Evolutionary conservation across 2,888 invertebrate species (phyloP).

Genomic region (Pristionchus japonicus): DNA sequence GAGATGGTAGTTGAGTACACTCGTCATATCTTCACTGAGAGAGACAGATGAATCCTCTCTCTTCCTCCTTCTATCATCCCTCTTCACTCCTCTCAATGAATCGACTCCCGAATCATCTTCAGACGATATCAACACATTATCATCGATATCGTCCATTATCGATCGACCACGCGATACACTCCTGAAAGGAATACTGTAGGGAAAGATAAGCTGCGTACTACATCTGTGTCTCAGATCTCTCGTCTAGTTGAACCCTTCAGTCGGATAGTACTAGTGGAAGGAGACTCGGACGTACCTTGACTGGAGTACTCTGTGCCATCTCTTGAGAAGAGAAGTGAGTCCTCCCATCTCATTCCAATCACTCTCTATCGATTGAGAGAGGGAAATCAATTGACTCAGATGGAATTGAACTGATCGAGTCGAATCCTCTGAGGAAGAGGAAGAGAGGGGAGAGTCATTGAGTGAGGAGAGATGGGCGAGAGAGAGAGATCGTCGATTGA

Average conservation of each 20-base stretch:
- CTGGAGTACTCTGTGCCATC: conserved; percentile 12
- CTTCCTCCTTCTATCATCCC: conserved; percentile 23
- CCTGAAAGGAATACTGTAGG: neutral
- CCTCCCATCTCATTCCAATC: neutral
- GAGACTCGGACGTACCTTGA: neutral
- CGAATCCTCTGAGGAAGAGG: neutral
- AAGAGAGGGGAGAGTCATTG: conserved; percentile 21
- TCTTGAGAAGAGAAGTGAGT: neutral
- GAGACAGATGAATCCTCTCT: neutral
- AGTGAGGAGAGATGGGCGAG: conserved; percentile 32
- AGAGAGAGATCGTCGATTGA: conserved; percentile 33
- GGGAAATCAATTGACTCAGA: conserved; percentile 30
- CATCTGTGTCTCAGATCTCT: neutral
- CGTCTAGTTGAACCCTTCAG: neutral
- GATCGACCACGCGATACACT: neutral
- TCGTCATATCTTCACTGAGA: neutral
- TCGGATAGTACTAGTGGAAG: too few species aligned
- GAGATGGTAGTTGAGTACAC: conserved; percentile 19
- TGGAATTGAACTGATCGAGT: conserved; percentile 12
- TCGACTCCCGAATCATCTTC: conserved; percentile 74
- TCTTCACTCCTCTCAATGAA: conserved; percentile 57
- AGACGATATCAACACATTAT: conserved; percentile 64
- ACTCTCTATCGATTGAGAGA: neutral
- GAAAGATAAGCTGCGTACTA: too few species aligned
- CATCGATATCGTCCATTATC: conserved; percentile 65